phyloP scores from a whole-genome alignment of 1,140 invertebrate species.

The Hycleus phaleratus region DNA sequence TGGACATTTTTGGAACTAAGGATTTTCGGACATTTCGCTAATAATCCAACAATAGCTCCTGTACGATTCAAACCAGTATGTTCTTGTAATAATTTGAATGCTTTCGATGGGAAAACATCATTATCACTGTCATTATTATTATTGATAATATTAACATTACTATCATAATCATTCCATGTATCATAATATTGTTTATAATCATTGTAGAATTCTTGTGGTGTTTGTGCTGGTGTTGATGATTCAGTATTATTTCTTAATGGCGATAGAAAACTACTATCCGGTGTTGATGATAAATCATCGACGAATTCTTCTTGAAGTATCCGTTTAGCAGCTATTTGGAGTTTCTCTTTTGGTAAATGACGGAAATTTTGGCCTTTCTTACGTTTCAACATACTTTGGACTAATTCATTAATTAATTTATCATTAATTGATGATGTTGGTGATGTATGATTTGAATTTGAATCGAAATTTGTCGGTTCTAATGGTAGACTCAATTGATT shows the following conservation, averaged over 20 bases:
- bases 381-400: constrained; percentile 47
- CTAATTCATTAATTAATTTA: constrained; percentile 48
- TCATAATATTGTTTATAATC: constrained; percentile 53
- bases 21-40: constrained; percentile 48
- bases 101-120: constrained; percentile 47
- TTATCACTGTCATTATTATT: constrained; percentile 37
- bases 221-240: constrained; percentile 40
- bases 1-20: constrained; percentile 50
- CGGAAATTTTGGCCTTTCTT: constrained; percentile 46
- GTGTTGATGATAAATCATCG: constrained; percentile 39
- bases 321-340: constrained; percentile 48
- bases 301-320: constrained; percentile 45
- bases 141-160: constrained; percentile 28
- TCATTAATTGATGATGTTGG: constrained; percentile 48
- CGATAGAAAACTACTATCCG: constrained; percentile 30
- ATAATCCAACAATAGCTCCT: constrained; percentile 35
- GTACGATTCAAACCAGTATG: constrained; percentile 32
- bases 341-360: constrained; percentile 48
- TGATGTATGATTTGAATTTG: constrained; percentile 46
- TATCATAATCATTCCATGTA: constrained; percentile 46
- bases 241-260: constrained; percentile 28
- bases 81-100: constrained; percentile 44
- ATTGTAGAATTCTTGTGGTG: constrained; percentile 42
- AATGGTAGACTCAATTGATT: constrained; percentile 40
- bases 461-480: constrained; percentile 25